Evolutionary conservation across 2,113 vertebrate genomes (phyloP), one percentile per base, ranked within the genome.

Genomic region (Gavia stellata): DNA sequence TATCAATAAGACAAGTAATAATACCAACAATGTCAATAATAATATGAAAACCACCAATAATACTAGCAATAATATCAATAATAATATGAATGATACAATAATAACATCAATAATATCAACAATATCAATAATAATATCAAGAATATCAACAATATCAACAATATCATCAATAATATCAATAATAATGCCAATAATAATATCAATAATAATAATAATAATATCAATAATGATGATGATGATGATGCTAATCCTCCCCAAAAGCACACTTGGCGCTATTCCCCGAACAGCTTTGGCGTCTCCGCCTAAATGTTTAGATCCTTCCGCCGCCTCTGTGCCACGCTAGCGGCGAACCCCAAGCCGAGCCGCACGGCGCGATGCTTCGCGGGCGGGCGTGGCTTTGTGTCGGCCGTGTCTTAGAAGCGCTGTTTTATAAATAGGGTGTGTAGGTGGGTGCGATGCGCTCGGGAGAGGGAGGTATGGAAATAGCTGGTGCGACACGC

Each of bases 241-340:
- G 5, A 42, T 40, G 1, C 1, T 38, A 2, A 2, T 34, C 31
- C 19, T 29, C 38, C 29, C 38, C 45, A 44, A 65, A 78, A 59
- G 28, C 44, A 6, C 8, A 4, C 29, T 21, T 29, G 4, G 24
- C 3, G 10, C 29, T 16, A 1, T 49, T 59, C 47, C 59, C n/a
- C 29, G 2, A 36, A 4, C 14, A 38, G 34, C 40, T 82, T 58
- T 36, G 50, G 55, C 53, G 49, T 31, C 74, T 68, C 49, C 70
- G 29, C 61, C 74, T 23, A 7, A 71, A 34, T 10, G 18, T 74
- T 92, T 36, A 3, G 38, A 29, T 68, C 42, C n/a, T 24, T 14
- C 52, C 3, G 2, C 14, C 1, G 3, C 9, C 36, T 33, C 72
- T 0, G 4, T 26, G 66, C 20, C 61, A 31, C 1, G 0, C 16